Evolutionary conservation across 53 echinoderm and acorn worm species (phyloP).

Genomic region (Astropecten irregularis): DNA sequence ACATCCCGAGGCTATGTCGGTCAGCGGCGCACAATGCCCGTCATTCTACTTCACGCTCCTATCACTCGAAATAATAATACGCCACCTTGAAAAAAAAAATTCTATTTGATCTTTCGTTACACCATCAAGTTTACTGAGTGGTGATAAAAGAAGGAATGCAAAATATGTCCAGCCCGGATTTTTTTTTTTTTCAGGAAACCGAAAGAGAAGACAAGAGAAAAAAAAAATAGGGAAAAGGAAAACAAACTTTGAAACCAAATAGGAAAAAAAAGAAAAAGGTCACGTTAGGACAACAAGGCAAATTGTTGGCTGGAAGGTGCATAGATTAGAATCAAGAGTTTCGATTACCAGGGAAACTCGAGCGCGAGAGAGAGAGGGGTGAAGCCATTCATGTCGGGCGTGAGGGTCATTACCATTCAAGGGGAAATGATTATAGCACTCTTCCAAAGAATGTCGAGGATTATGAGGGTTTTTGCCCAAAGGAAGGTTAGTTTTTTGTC

Average conservation of each 20-base stretch:
- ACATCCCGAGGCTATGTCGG: background rate
- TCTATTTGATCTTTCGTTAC: constrained; percentile 17
- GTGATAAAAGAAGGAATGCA: constrained; percentile 15
- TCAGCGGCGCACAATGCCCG: background rate
- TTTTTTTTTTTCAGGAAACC: background rate
- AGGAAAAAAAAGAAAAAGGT: constrained; percentile 1
- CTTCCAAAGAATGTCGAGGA: background rate
- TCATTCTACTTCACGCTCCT: too few species aligned
- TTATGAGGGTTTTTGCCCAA: background rate
- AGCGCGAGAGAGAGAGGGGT: background rate
- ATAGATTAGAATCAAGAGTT: background rate
- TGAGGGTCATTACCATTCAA: background rate
- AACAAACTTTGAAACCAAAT: constrained; percentile 15
- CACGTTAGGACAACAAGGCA: constrained; percentile 15
- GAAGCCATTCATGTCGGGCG: background rate
- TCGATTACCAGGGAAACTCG: background rate
- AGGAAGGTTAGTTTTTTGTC: background rate
- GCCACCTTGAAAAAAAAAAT: too few species aligned
- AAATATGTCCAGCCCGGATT: constrained; percentile 34
- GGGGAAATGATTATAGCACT: background rate
- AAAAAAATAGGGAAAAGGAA: background rate
- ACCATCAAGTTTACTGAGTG: constrained; percentile 21
- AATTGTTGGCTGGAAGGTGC: constrained; percentile 36
- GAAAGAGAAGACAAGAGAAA: background rate
- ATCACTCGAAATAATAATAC: too few species aligned